Conservation (phyloP, 2,113 vertebrate genomes). For the Albula glossodonta region DNA sequence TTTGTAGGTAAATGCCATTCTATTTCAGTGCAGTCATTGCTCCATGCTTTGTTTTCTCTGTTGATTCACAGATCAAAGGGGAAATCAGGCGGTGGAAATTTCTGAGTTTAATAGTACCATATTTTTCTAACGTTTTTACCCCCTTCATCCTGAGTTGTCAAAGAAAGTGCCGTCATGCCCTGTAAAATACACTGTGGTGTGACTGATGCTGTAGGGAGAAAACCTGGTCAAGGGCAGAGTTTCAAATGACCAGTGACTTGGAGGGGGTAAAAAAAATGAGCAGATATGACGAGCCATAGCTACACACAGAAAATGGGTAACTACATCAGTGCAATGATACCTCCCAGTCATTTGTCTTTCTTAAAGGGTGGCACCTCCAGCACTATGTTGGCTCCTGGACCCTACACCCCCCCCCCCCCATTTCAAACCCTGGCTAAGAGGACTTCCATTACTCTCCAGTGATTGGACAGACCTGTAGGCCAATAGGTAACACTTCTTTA, state of each 20-base stretch:
- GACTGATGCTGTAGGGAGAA: too few species aligned
- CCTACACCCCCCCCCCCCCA: background rate
- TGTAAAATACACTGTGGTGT: background rate
- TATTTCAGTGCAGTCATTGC: background rate
- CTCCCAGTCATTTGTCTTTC: too few species aligned
- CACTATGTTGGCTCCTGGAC: too few species aligned
- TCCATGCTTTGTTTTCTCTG: background rate
- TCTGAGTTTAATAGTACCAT: background rate
- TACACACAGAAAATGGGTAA: too few species aligned
- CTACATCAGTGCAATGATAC: too few species aligned
- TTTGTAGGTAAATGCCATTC: too few species aligned
- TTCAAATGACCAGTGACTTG: too few species aligned
- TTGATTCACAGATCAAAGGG: background rate
- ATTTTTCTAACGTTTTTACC: background rate
- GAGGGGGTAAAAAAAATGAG: too few species aligned
- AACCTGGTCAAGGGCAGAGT: too few species aligned
- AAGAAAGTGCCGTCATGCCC: background rate
- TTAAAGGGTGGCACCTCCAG: too few species aligned
- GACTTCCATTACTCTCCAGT: background rate
- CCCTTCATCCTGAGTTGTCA: background rate
- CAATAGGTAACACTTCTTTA: background rate
- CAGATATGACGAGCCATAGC: too few species aligned
- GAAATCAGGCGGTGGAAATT: background rate
- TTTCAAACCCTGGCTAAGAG: background rate
- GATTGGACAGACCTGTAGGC: background rate